Evolutionary conservation across 2,113 vertebrate species (phyloP).

Genomic region (Acrocephalus arundinaceus): DNA sequence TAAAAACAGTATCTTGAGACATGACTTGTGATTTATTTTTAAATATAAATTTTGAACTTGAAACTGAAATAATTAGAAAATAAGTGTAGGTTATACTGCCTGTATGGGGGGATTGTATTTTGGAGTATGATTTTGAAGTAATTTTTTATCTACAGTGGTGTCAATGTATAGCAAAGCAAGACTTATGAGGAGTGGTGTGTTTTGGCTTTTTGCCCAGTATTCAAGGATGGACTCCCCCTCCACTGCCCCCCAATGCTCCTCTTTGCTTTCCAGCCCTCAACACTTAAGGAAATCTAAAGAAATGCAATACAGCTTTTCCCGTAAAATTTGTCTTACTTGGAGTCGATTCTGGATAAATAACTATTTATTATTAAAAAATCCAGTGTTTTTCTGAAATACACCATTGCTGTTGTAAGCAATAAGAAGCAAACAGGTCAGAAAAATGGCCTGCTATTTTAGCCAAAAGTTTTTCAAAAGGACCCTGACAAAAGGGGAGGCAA

Average conservation of each 20-base stretch:
- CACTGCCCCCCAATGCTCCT: accelerated
- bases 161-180: background rate
- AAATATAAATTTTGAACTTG: background rate
- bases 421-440: background rate
- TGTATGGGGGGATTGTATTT: background rate
- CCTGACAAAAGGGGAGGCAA: background rate
- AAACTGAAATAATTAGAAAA: background rate
- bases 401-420: background rate
- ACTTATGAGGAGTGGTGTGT: background rate
- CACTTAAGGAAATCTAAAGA: background rate
- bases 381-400: background rate
- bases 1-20: background rate
- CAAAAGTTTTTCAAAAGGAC: background rate
- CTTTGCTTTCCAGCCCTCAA: background rate
- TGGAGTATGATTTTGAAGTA: background rate
- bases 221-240: accelerated
- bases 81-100: background rate
- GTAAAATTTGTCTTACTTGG: background rate
- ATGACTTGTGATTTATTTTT: background rate
- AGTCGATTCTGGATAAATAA: background rate
- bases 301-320: background rate
- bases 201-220: background rate
- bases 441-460: background rate
- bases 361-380: background rate
- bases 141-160: background rate